Conservation (phyloP, 2,888 invertebrate species). For the Bellardia pandia region DNA sequence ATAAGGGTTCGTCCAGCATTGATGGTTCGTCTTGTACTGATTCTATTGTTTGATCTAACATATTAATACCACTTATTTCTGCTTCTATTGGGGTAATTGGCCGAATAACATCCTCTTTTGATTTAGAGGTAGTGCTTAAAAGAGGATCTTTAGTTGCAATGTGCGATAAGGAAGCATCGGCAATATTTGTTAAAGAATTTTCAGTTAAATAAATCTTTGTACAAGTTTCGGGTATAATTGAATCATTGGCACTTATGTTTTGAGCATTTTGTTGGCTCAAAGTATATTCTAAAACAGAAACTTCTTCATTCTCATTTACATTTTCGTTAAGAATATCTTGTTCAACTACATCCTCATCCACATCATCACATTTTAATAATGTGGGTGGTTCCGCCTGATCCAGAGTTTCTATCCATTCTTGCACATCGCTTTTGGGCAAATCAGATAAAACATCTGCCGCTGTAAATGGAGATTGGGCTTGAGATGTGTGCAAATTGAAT, state of each 20-base stretch:
- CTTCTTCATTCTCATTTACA: slow-evolving; percentile 65
- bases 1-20: slow-evolving; percentile 75
- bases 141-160: slow-evolving; percentile 56
- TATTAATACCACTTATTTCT: slow-evolving; percentile 81
- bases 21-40: slow-evolving; percentile 78
- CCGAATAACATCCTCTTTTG: background rate
- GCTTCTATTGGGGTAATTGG: slow-evolving; percentile 48
- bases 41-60: slow-evolving; percentile 79
- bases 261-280: slow-evolving; percentile 37
- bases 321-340: slow-evolving; percentile 52
- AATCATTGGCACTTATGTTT: slow-evolving; percentile 47
- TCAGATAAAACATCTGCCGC: slow-evolving; percentile 72
- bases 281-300: slow-evolving; percentile 50
- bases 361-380: slow-evolving; percentile 64
- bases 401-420: slow-evolving; percentile 77
- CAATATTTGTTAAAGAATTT: slow-evolving; percentile 15
- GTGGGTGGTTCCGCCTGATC: slow-evolving; percentile 56
- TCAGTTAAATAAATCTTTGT: slow-evolving; percentile 54
- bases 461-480: slow-evolving; percentile 68
- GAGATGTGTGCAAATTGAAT: slow-evolving; percentile 33
- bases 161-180: slow-evolving; percentile 16
- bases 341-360: slow-evolving; percentile 18
- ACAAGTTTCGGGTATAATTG: slow-evolving; percentile 76
- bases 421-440: slow-evolving; percentile 77
- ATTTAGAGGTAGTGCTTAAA: slow-evolving; percentile 41